phyloP scores from a whole-genome alignment of 1,140 invertebrate species.

The Bombus pyrosoma region DNA sequence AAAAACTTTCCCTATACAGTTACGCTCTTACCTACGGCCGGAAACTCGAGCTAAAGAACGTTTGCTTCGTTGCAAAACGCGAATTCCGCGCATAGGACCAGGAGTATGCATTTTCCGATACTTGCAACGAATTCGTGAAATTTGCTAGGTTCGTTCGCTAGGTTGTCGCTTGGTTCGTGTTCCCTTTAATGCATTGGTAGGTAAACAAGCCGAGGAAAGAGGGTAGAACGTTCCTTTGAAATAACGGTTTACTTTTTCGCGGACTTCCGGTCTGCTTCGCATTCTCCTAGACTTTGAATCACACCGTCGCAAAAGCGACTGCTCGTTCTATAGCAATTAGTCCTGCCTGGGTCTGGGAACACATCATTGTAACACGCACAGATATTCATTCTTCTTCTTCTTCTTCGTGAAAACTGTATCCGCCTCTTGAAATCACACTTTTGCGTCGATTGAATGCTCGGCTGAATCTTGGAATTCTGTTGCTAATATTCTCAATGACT shows the following conservation, averaged over 20 bases:
- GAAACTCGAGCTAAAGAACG: neutral
- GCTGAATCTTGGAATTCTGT: too few relatives aligned
- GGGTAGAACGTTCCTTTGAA: conserved; percentile 56
- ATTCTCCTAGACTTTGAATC: neutral
- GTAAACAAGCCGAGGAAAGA: conserved; percentile 56
- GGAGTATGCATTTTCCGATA: neutral
- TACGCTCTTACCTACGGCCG: neutral
- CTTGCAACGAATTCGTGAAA: neutral
- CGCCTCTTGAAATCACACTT: neutral
- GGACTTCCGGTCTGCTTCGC: conserved; percentile 59
- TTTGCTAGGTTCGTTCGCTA: neutral
- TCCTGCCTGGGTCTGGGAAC: conserved; percentile 31
- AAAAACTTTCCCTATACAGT: conserved; percentile 2
- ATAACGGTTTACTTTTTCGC: conserved; percentile 62
- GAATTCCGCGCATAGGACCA: neutral
- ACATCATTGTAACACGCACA: conserved; percentile 3
- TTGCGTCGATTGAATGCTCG: neutral
- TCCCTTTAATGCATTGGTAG: conserved; percentile 8
- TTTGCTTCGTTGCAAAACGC: too few relatives aligned
- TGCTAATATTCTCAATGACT: neutral
- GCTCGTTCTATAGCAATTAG: conserved; percentile 43
- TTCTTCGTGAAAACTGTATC: neutral
- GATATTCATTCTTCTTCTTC: neutral
- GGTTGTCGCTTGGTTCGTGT: too few relatives aligned
- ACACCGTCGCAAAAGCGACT: neutral